Conservation (phyloP, 2,888 invertebrate genomes). For the Piscicola geometra region DNA sequence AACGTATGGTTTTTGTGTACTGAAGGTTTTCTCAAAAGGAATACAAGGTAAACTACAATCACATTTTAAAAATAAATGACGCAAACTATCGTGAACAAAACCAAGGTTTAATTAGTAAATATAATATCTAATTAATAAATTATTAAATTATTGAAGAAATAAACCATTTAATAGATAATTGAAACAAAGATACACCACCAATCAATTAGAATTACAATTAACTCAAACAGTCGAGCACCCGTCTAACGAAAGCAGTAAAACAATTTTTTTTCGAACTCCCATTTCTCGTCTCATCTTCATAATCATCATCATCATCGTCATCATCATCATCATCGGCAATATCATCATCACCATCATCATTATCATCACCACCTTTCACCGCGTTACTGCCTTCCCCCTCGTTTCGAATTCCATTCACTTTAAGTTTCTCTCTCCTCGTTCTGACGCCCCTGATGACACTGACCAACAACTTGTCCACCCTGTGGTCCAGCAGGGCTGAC, state of each 20-base stretch:
- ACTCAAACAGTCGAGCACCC: background rate
- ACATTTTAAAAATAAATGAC: too few species aligned
- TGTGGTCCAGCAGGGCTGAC: constrained; percentile 40
- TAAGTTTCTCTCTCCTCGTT: background rate
- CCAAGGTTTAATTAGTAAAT: too few species aligned
- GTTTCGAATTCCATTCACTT: background rate
- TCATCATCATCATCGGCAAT: constrained; percentile 15
- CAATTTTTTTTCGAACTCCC: background rate
- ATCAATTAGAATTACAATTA: background rate
- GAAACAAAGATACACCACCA: too few species aligned
- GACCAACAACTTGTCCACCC: constrained; percentile 35
- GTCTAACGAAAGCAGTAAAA: background rate
- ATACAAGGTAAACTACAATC: too few species aligned
- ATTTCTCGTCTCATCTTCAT: background rate
- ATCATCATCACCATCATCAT: background rate
- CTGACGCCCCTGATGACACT: constrained; percentile 30
- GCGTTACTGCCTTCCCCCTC: background rate
- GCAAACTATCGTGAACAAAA: too few species aligned
- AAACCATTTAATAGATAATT: too few species aligned
- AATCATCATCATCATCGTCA: constrained; percentile 30
- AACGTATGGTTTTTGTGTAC: too few species aligned
- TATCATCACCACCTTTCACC: background rate
- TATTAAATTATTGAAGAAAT: too few species aligned
- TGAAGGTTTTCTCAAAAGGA: too few species aligned
- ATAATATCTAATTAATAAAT: too few species aligned